Evolutionary conservation across 2,797 vertebrate species (phyloP).

Genomic region (Liasis olivaceus): DNA sequence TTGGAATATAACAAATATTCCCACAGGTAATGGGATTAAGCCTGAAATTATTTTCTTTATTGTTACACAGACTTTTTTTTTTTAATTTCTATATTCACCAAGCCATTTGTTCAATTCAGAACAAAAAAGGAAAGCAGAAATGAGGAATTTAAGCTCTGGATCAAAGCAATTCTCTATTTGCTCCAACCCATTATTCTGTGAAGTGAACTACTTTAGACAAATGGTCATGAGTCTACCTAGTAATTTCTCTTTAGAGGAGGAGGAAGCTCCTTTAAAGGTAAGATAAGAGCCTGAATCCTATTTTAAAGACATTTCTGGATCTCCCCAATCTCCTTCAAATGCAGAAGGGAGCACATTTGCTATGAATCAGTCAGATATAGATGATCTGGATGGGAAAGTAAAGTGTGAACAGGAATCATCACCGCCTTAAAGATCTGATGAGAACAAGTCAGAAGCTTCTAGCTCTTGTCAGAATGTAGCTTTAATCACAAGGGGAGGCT

Average conservation of each 20-base stretch:
- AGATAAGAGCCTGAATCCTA: background rate
- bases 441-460: background rate
- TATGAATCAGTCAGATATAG: background rate
- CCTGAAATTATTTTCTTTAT: constrained; percentile 40
- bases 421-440: background rate
- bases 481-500: background rate
- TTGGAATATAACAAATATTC: constrained; percentile 48
- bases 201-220: background rate
- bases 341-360: background rate
- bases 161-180: background rate
- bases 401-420: background rate
- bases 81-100: constrained; percentile 5
- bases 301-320: background rate
- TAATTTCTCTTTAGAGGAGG: background rate
- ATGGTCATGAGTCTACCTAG: background rate
- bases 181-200: background rate
- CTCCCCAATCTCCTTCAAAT: background rate
- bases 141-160: background rate
- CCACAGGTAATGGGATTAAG: constrained; percentile 17
- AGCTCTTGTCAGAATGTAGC: background rate
- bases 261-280: background rate
- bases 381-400: background rate
- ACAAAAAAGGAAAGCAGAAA: background rate
- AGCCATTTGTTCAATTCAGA: background rate
- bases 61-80: constrained; percentile 42